Evolutionary conservation across 2,888 invertebrate species (phyloP), one percentile per base, ranked within the genome.

Genomic region (Xanthia togata): DNA sequence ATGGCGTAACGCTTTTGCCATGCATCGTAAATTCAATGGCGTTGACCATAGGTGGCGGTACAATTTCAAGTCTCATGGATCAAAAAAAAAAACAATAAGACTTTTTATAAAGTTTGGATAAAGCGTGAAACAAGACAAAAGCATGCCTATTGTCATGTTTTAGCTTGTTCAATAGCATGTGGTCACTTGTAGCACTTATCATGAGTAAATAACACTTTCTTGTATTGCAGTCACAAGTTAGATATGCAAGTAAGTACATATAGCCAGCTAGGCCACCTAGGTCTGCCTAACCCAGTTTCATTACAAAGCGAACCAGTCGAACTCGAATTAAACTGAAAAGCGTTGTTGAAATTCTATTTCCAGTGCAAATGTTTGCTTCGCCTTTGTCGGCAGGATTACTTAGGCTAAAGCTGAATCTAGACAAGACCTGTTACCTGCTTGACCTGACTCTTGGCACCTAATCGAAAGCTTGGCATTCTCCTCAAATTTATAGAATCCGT

Each of bases 261-360:
- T n/a, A n/a, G 6, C 38, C 20, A 38, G 3, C 9, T 12, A 65
- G 26, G 17, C 23, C 11, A 60, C 20, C 26, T 26, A 53, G 14
- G 23, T 26, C n/a, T 35, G 17, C 38, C 55, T 11, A 68, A 14
- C 57, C n/a, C 17, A 41, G 50, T 77, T 76, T 41, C 53, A 64
- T 83, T 59, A 79, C 84, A 83, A 81, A 81, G 81, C 84, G 59
- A 72, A 53, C 53, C 38, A 35, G 68, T 72, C 70, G 85, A 81
- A 76, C 57, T 70, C 44, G 73, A 78, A 76, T 84, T 78, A 65
- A 70, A 72, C 31, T 73, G 82, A 76, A 85, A 79, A 79, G 82
- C 75, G 84, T 80, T 78, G 75, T 82, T 87, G 76, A 87, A 82
- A 85, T 85, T 85, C 88, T 85, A 86, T 87, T 87, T 76, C 85